Percentiles rank a stretch among this genome's conserved stretches.
phyloP scores from a whole-genome alignment of 2,113 vertebrate species.

The Sula dactylatra region DNA sequence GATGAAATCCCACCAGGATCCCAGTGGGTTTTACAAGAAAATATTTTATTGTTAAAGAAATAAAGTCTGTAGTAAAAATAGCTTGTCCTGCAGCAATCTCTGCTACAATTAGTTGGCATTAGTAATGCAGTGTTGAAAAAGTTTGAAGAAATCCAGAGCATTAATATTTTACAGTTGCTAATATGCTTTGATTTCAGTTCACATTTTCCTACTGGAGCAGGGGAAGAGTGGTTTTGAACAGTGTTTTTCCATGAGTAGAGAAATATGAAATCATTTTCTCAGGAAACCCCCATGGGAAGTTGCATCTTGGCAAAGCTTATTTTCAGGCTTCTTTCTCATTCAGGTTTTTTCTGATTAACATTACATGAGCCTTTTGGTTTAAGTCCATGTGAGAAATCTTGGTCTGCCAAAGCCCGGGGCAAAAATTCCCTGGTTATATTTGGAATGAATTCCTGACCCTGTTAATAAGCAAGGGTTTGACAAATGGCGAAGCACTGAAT shows the following conservation, averaged over 20 bases:
- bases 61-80: neutral
- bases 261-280: conserved; percentile 1
- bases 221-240: neutral
- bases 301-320: neutral
- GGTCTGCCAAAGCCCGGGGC: neutral
- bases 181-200: neutral
- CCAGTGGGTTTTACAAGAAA: neutral
- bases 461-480: neutral
- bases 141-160: neutral
- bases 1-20: neutral
- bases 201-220: neutral
- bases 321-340: neutral
- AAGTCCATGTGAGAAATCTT: neutral
- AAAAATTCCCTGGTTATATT: neutral
- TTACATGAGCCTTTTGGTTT: neutral
- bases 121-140: neutral
- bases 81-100: neutral
- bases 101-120: conserved; percentile 12
- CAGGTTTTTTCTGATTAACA: neutral
- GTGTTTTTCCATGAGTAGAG: neutral
- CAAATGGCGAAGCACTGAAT: neutral
- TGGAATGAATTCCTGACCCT: neutral
- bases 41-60: neutral
- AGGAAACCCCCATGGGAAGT: neutral
- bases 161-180: conserved; percentile 34